A percentile compares a stretch with the other conserved stretches of the same genome.
phyloP scores from a whole-genome alignment of 2,113 vertebrate genomes.

The Platichthys stellatus region DNA sequence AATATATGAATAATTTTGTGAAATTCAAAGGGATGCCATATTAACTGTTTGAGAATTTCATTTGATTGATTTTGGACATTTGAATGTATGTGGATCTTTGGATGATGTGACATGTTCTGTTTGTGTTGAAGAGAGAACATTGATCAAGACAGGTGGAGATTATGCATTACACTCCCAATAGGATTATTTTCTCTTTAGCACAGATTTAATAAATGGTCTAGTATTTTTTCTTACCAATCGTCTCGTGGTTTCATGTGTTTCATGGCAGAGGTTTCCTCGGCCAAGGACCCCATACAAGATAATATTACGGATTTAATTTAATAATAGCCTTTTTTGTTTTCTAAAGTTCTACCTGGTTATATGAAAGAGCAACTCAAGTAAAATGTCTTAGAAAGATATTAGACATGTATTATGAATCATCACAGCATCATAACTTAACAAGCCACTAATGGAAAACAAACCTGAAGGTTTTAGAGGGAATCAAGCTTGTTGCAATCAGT shows the following conservation, averaged over 20 bases:
- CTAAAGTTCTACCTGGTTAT: no score
- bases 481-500: no score
- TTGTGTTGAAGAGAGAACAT: not conserved
- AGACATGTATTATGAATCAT: no score
- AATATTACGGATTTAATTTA: no score
- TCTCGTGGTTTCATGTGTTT: not conserved
- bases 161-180: slow-evolving; percentile 8
- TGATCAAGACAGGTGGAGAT: slow-evolving; percentile 13
- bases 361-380: no score
- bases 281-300: no score
- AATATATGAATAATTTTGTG: slow-evolving; percentile 6
- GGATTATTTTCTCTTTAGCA: slow-evolving; percentile 19
- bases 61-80: slow-evolving; percentile 4
- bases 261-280: no score
- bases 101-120: slow-evolving; percentile 2
- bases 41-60: slow-evolving; percentile 14
- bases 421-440: no score
- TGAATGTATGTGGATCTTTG: not conserved
- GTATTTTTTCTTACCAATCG: slow-evolving; percentile 46
- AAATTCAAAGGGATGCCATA: slow-evolving; percentile 14
- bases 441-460: no score
- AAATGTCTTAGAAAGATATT: no score
- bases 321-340: no score
- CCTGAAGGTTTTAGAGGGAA: no score
- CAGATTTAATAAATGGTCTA: slow-evolving; percentile 38